Evolutionary conservation across 2,888 invertebrate species (phyloP), one percentile per base, ranked within the genome.

Genomic region (Ectobius pallidus): DNA sequence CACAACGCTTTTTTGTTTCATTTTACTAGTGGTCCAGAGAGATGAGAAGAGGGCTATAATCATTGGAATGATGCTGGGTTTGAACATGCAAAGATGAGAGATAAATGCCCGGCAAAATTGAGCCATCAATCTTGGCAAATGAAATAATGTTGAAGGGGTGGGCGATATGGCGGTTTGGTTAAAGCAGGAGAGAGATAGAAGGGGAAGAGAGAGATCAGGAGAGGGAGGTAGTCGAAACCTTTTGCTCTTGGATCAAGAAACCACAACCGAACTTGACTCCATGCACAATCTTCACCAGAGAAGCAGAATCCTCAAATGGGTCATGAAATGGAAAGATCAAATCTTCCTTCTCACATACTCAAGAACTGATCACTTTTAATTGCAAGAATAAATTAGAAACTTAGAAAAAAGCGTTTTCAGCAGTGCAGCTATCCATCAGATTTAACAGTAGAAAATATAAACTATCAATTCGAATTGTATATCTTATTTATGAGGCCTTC

Each of bases 101-200:
- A 65, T 65, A 65, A 65, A 65, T 65, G 65, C 44, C 46, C 46
- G 27, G 65, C 65, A 46, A 65, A 65, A 71, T 72, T 62, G 61
- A 69, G 69, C 69, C 69, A 69, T 72, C 69, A 61, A 72, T 72
- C 72, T 72, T 72, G 25, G 30, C 62, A 72, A 69, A 72, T 69
- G 69, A 69, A 72, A 72, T 69, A 72, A 72, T 72, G 63, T 69
- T 72, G 11, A n/a, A n/a, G n/a, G n/a, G n/a, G n/a, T n/a, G 69
- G 27, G 44, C 30, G 69, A 4, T 65, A 52, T 62, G 52, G 34
- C 39, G 22, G 63, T 63, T 63, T 25, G 46, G 49, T 20, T 32
- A 27, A 61, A 44, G 16, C 39, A 49, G 65, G 20, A 22, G 58
- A 58, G 44, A 32, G n/a, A 32, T 18, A 11, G n/a, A 34, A 39